A percentile compares a stretch with the other conserved stretches of the same genome.
Conservation (phyloP, 2,797 vertebrate genomes). For the Masticophis lateralis region DNA sequence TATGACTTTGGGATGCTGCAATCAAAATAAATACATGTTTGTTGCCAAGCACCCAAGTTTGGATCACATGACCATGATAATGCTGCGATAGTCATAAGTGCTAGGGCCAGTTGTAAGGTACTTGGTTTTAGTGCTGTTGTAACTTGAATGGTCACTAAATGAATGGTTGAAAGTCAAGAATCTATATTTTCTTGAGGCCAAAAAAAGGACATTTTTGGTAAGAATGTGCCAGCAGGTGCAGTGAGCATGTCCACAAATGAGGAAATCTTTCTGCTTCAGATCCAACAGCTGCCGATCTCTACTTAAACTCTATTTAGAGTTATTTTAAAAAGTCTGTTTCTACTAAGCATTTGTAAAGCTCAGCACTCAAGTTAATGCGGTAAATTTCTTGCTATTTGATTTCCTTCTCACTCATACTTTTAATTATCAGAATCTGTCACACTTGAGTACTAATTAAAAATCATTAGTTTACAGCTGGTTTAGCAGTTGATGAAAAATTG, state of each 20-base stretch:
- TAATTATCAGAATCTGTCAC: conserved; percentile 30
- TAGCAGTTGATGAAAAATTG: conserved; percentile 34
- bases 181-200: neutral
- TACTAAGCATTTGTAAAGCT: conserved; percentile 27
- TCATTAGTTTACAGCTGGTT: conserved; percentile 38
- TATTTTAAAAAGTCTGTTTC: neutral
- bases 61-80: neutral
- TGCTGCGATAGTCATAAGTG: neutral
- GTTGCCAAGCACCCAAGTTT: neutral
- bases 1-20: neutral
- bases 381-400: conserved; percentile 39
- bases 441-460: conserved; percentile 37
- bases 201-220: neutral
- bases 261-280: neutral
- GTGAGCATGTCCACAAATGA: neutral
- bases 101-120: neutral
- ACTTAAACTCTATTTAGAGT: neutral
- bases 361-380: conserved; percentile 12
- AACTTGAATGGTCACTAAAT: neutral
- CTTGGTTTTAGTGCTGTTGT: neutral
- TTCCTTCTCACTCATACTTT: conserved; percentile 35
- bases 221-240: neutral
- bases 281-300: neutral
- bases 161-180: neutral
- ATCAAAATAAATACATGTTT: neutral